Conservation (phyloP, 2,888 invertebrate genomes). For the Aelia acuminata region DNA sequence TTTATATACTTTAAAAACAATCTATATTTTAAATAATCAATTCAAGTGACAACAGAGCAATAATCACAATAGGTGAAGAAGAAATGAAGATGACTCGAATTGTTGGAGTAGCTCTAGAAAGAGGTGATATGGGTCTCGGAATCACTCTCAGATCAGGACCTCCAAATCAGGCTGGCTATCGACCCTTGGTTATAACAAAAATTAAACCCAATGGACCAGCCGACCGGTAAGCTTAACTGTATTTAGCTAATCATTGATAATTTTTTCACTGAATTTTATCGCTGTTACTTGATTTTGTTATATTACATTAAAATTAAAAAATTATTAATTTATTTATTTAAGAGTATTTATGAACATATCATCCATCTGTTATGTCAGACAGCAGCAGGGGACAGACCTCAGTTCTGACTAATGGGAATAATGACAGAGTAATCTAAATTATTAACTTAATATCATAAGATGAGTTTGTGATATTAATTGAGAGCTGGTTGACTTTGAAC, state of each 20-base stretch:
- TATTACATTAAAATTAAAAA: too few relatives aligned
- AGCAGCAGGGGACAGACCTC: too few relatives aligned
- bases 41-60: background rate
- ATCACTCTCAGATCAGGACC: conserved; percentile 89
- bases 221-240: conserved; percentile 73
- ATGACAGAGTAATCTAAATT: too few relatives aligned
- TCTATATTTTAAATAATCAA: background rate
- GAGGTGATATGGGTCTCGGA: conserved; percentile 87
- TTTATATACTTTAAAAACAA: background rate
- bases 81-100: conserved; percentile 64
- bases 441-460: too few relatives aligned
- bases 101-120: conserved; percentile 75
- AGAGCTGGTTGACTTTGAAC: too few relatives aligned
- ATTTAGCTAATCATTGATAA: background rate
- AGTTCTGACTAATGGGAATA: too few relatives aligned
- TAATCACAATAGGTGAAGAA: conserved; percentile 56
- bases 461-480: too few relatives aligned
- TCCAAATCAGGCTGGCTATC: conserved; percentile 75
- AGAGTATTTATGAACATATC: too few relatives aligned
- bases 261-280: too few relatives aligned
- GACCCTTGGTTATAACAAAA: conserved; percentile 90
- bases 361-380: too few relatives aligned
- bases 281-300: too few relatives aligned
- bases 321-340: too few relatives aligned
- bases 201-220: conserved; percentile 91